These are phyloP conservation scores for Lasioglossum malachurum DNA, from an alignment of 2,888 invertebrate genomes.

Conservation along the genomic window DNA sequence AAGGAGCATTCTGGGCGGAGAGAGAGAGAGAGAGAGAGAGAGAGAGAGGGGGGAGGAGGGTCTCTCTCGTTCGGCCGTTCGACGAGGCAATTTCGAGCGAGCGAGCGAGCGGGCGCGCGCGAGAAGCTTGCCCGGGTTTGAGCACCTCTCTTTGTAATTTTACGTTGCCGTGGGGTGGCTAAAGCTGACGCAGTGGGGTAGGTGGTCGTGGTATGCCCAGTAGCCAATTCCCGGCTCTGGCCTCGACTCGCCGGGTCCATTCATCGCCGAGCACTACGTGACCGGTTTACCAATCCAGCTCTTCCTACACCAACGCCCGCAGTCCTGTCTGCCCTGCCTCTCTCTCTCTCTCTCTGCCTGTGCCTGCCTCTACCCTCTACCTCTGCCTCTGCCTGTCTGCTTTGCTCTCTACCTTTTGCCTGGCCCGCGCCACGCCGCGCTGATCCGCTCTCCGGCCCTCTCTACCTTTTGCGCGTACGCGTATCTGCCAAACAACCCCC, in stretches of 20 bases:
- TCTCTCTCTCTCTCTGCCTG: slow-evolving; percentile 51
- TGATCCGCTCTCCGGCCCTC: slow-evolving; percentile 20
- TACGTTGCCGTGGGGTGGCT: slow-evolving; percentile 79
- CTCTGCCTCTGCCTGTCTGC: slow-evolving; percentile 14
- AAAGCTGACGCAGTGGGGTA: slow-evolving; percentile 82
- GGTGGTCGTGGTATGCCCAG: slow-evolving; percentile 83
- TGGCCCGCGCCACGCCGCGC: slow-evolving; percentile 20
- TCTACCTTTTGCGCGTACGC: slow-evolving; percentile 62
- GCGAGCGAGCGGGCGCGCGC: slow-evolving; percentile 33
- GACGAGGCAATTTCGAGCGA: slow-evolving; percentile 55
- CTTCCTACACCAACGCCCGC: slow-evolving; percentile 58
- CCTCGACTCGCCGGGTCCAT: slow-evolving; percentile 84
- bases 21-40: not conserved
- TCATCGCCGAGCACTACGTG: slow-evolving; percentile 85
- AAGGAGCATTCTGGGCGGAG: slow-evolving; percentile 30
- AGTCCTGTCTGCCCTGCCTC: slow-evolving; percentile 48
- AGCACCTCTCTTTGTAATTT: slow-evolving; percentile 80
- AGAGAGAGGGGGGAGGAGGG: not conserved
- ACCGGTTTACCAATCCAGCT: slow-evolving; percentile 84
- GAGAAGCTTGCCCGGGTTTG: slow-evolving; percentile 68
- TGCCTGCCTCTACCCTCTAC: not conserved
- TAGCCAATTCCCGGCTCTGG: slow-evolving; percentile 84
- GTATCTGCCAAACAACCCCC: slow-evolving; percentile 80
- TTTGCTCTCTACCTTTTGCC: slow-evolving; percentile 8
- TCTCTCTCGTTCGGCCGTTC: slow-evolving; percentile 36